phyloP scores from a whole-genome alignment of 2,113 vertebrate genomes.

The Kryptolebias marmoratus region DNA sequence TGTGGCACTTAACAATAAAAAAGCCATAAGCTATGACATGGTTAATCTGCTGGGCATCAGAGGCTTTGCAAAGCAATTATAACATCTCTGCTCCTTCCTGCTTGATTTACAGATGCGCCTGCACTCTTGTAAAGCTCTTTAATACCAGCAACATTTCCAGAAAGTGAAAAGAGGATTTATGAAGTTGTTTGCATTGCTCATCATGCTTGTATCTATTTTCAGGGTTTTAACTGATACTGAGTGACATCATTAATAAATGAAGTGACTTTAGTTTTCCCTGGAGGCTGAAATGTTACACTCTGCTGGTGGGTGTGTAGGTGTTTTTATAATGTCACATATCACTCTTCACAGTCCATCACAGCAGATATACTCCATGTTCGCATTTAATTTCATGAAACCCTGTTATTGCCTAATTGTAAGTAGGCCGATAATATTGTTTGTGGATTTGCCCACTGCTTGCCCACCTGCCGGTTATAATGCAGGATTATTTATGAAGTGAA shows the following conservation, averaged over 20 bases:
- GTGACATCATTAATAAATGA: constrained; percentile 62
- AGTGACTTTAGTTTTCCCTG: constrained; percentile 54
- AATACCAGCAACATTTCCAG: constrained; percentile 62
- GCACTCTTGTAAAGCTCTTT: constrained; percentile 54
- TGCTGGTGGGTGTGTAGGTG: constrained; percentile 47
- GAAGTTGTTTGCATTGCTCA: constrained; percentile 40
- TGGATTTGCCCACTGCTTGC: constrained; percentile 61
- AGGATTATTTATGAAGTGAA: constrained; percentile 69
- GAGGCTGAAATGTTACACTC: constrained; percentile 40
- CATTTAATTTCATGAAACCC: constrained; percentile 53
- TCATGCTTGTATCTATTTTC: constrained; percentile 43
- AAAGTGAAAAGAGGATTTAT: constrained; percentile 63
- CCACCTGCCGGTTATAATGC: constrained; percentile 56
- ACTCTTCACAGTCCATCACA: constrained; percentile 51
- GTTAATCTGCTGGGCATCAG: constrained; percentile 67
- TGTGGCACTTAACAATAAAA: constrained; percentile 75
- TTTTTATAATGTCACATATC: constrained; percentile 59
- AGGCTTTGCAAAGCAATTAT: constrained; percentile 65
- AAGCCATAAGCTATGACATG: constrained; percentile 74
- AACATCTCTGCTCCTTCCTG: constrained; percentile 59
- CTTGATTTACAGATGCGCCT: constrained; percentile 62
- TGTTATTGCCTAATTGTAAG: constrained; percentile 59
- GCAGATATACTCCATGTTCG: constrained; percentile 35
- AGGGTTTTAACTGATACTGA: constrained; percentile 59
- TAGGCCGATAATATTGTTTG: constrained; percentile 67